These are phyloP conservation scores for Orientallactaga bullata DNA, from an alignment of 2,113 vertebrate genomes.

Conservation along the genomic window DNA sequence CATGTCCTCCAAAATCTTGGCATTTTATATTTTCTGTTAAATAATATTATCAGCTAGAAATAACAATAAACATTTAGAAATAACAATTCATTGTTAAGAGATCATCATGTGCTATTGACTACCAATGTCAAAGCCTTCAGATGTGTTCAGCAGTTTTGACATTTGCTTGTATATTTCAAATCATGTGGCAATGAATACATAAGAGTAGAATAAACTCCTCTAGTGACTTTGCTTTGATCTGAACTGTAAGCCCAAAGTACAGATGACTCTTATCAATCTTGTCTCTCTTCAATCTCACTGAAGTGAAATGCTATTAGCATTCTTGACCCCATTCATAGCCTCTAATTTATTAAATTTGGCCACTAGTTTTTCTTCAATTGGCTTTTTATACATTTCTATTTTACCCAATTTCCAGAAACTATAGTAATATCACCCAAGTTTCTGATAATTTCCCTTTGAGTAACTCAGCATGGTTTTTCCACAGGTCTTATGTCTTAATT, in stretches of 20 bases:
- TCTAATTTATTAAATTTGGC: conserved; percentile 8
- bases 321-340: not conserved
- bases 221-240: not conserved
- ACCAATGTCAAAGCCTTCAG: not conserved
- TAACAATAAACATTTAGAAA: not conserved
- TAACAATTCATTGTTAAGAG: not conserved
- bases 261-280: not conserved
- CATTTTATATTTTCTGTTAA: not conserved
- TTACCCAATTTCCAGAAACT: not conserved
- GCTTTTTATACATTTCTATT: conserved; percentile 34
- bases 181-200: not conserved
- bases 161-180: conserved; percentile 30
- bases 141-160: not conserved
- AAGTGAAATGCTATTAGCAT: not conserved
- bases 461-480: not conserved
- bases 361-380: conserved; percentile 16
- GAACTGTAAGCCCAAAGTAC: not conserved
- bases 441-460: not conserved
- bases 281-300: not conserved
- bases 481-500: not conserved
- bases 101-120: not conserved
- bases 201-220: not conserved
- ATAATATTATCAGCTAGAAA: conserved; percentile 1
- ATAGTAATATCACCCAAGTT: not conserved
- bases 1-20: not conserved